Evolutionary conservation across 2,888 invertebrate genomes (phyloP), one percentile per base, ranked within the genome.

Genomic region (Loripinus fragilis): DNA sequence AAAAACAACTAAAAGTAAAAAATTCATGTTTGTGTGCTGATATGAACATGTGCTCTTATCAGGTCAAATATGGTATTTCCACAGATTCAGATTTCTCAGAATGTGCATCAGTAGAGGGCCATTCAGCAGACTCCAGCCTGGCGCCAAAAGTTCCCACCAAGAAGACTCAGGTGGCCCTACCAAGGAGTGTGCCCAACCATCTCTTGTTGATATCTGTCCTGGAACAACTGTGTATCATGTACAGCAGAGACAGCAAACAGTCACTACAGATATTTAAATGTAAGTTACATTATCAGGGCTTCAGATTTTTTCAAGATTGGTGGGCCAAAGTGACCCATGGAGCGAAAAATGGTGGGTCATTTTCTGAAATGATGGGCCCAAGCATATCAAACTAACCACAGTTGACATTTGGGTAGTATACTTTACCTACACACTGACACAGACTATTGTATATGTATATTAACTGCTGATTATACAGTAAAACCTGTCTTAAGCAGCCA

Each of bases 141-240:
- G 23, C n/a, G 2, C 23, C 71, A 12, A 20, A 41, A 23, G n/a
- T 65, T 3, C 69, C 48, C 20, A 48, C 50, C 25, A 48, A 64
- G 65, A 71, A 75, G 71, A 42, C 69, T 3, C n/a, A 48, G 45
- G 74, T 67, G 5, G 76, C 80, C 20, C 72, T 88, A 1, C 89
- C 88, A 15, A 81, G 85, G 33, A 80, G 84, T 12, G 87, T 90
- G 1, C 90, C 89, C 2, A 90, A 88, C 28, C 90, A 92, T 77
- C 87, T 92, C 17, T 86, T 92, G 67, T 86, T 91, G 80, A 87
- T 90, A 17, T 90, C 92, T 17, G 86, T 91, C 20, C 82, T 92
- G 72, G 91, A 91, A 74, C 91, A 91, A 71, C 80, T 92, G 33
- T 91, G 91, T 78, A 65, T 82, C n/a, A 87, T 91, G 81, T 91